A percentile compares a stretch with the other conserved stretches of the same genome.
Evolutionary conservation across 2,113 vertebrate genomes (phyloP).

Genomic region (Ageneiosus marmoratus): DNA sequence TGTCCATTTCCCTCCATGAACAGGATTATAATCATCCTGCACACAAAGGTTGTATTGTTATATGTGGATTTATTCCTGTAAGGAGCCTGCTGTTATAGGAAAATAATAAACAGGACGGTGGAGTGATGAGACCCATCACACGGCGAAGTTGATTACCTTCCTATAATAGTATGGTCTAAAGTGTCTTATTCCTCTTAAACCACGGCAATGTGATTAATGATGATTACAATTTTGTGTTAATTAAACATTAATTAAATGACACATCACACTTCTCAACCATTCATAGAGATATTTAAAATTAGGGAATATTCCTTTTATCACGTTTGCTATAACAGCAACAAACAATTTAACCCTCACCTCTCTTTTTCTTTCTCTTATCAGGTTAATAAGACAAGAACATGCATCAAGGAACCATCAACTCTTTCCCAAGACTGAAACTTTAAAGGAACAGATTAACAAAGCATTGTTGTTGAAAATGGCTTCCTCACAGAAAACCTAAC

Average conservation of each 20-base stretch:
- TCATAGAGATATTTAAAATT: not conserved
- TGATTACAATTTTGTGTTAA: not conserved
- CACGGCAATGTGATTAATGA: not conserved
- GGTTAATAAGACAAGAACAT: not conserved
- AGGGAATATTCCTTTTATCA: not conserved
- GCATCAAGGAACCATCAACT: not conserved
- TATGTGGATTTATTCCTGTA: not conserved
- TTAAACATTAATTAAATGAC: too few relatives aligned
- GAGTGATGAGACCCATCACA: not conserved
- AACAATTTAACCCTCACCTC: not conserved
- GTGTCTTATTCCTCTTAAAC: not conserved
- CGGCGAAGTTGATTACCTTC: not conserved
- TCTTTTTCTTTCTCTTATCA: not conserved
- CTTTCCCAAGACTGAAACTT: not conserved
- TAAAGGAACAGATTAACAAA: not conserved
- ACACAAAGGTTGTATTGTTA: slow-evolving; percentile 27
- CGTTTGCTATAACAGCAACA: not conserved
- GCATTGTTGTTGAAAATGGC: not conserved
- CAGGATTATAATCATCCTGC: slow-evolving; percentile 98
- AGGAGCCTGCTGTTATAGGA: not conserved
- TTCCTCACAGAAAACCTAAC: not conserved
- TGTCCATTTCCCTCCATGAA: slow-evolving; percentile 97
- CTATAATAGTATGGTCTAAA: not conserved
- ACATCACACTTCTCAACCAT: not conserved
- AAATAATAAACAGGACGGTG: not conserved